These are phyloP conservation scores for Pseudochirops corinnae DNA, from an alignment of 2,797 vertebrate species.

Conservation along the genomic window DNA sequence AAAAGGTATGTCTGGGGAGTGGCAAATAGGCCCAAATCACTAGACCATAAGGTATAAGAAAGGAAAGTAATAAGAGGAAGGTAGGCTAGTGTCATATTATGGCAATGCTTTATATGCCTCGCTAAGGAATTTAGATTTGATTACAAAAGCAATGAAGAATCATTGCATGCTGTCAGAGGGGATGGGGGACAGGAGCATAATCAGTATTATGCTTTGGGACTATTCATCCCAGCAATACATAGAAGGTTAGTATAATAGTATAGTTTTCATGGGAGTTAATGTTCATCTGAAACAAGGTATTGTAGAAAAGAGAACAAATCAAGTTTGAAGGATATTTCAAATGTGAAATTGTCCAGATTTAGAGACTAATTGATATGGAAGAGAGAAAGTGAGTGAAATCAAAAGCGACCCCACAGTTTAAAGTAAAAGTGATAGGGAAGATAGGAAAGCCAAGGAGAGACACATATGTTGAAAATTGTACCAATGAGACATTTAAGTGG, in stretches of 20 bases:
- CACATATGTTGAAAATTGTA: neutral
- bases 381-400: neutral
- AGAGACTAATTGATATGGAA: neutral
- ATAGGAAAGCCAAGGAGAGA: neutral
- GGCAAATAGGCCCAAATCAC: neutral
- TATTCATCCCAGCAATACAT: neutral
- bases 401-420: neutral
- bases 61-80: neutral
- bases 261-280: neutral
- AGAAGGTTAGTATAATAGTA: neutral
- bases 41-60: neutral
- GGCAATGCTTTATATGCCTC: neutral
- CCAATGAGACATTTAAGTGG: neutral
- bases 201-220: neutral
- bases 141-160: neutral
- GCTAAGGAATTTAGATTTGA: neutral
- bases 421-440: neutral
- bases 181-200: neutral
- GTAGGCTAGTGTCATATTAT: neutral
- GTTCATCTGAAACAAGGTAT: neutral
- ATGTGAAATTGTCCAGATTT: neutral
- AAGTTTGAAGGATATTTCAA: neutral
- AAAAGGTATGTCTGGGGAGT: neutral
- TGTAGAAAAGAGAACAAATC: neutral
- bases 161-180: neutral